Base-by-base conservation (phyloP, 2,888 invertebrate genomes). In the Ryuthela nishihirai region DNA sequence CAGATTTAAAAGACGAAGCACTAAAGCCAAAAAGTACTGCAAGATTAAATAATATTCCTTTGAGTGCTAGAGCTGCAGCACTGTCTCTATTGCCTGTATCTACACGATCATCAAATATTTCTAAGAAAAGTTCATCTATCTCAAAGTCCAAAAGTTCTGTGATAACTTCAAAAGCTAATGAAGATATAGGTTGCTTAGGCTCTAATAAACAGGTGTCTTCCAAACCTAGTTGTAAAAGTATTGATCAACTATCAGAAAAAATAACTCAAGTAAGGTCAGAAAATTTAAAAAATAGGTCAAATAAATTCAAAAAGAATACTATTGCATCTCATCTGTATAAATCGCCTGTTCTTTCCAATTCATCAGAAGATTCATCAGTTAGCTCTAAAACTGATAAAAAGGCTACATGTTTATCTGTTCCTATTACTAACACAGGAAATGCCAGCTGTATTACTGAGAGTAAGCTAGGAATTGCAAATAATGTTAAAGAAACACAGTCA, bases 291-390 rank as follows among this genome's bases (percentile, higher is more conserved):
- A n/a, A n/a, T n/a, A n/a, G n/a, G n/a, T n/a, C n/a, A n/a, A n/a
- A n/a, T n/a, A n/a, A n/a, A n/a, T n/a, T n/a, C n/a, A n/a, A n/a
- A n/a, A n/a, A n/a, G n/a, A n/a, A n/a, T n/a, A n/a, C n/a, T n/a
- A n/a, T n/a, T n/a, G n/a, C n/a, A n/a, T n/a, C n/a, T n/a, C n/a
- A 43, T 20, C 24, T 18, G 20, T 17, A 26, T 32, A 29, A 43
- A 18, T 42, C 18, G 18, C 15, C 32, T 3, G 12, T 4, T 43
- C 29, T 9, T 18, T 10, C 6, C n/a, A 55, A 32, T 44, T 55
- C 47, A n/a, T 49, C 40, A 4, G 45, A 44, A 25, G 34, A 55
- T 44, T 43, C 47, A 7, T 39, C 47, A 36, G 10, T 38, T 21
- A 41, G 45, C 25, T 21, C 26, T n/a, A 4, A 38, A 10, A 23